Evolutionary conservation across 2,113 vertebrate species (phyloP), one percentile per base, ranked within the genome.

Genomic region (Labrus mixtus): DNA sequence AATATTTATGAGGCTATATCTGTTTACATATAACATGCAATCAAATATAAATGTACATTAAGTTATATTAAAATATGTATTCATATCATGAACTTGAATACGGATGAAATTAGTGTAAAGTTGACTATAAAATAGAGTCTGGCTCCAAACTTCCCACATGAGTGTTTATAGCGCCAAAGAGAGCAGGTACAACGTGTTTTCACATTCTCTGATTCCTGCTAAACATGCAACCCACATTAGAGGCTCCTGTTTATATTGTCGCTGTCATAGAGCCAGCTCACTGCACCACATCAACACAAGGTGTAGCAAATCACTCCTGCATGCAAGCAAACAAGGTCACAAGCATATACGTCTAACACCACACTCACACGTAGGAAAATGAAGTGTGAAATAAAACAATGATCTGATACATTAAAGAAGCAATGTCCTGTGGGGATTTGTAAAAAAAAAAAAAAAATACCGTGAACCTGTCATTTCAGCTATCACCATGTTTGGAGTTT

Each of bases 251-350:
- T 85, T 83, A 56, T 68, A 63, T 63, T 73, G 55, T 54, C 71
- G 68, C 56, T 81, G 82, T 76, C 79, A 76, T 20, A 59, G 68
- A 76, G 76, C 83, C 79, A 82, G 73, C 83, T 79, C 80, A 68
- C 82, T 86, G 84, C 84, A 43, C 63, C 72, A 71, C 50, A 80
- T 83, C 69, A 85, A 78, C 72, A 74, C 78, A 59, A 64, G 64
- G 81, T 69, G 80, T 84, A 76, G 85, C 87, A 80, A 79, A 86
- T 82, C 76, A 50, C 70, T 82, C 68, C 50, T 61, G 46, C 62
- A 55, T 61, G 46, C 62, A 55, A 71, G 69, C 73, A 81, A 79
- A 80, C 75, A 87, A 81, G 86, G 84, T 81, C 84, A 72, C 45
- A 43, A 23, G 73, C 75, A 41, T 10, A 12, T 46, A 65, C 22